phyloP scores from a whole-genome alignment of 2,888 invertebrate species.

The Drosophila peninsularis region DNA sequence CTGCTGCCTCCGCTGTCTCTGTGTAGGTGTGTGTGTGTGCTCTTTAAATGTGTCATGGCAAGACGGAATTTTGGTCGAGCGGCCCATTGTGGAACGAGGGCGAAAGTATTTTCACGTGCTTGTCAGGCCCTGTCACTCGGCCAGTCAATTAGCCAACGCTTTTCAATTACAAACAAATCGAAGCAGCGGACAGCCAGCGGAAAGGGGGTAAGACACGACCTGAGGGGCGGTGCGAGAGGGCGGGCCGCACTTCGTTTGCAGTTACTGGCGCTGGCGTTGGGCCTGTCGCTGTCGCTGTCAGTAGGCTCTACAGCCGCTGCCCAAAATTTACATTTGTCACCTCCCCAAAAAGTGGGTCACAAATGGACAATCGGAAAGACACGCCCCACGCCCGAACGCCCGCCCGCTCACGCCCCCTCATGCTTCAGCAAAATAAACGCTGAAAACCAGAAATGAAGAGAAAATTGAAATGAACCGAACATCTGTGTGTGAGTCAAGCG shows the following conservation, averaged over 20 bases:
- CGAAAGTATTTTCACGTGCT: slow-evolving; percentile 67
- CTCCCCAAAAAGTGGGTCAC: slow-evolving; percentile 60
- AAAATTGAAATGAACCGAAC: slow-evolving; percentile 10
- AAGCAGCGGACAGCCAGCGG: slow-evolving; percentile 33
- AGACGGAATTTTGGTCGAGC: slow-evolving; percentile 38
- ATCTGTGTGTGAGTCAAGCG: neutral
- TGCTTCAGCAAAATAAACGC: neutral
- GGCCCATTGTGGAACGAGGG: slow-evolving; percentile 38
- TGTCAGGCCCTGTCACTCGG: slow-evolving; percentile 71
- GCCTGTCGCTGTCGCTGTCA: neutral
- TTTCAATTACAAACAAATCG: slow-evolving; percentile 75
- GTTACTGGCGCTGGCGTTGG: neutral
- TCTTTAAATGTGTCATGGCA: slow-evolving; percentile 57
- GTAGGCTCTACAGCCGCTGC: slow-evolving; percentile 17
- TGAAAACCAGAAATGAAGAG: slow-evolving; percentile 5
- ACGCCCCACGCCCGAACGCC: neutral
- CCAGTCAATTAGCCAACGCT: slow-evolving; percentile 77
- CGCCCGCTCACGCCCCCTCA: neutral
- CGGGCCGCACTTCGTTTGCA: slow-evolving; percentile 18
- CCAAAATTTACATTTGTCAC: slow-evolving; percentile 71
- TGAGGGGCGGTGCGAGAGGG: neutral
- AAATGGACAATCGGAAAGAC: slow-evolving; percentile 51
- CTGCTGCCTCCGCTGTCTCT: slow-evolving; percentile 11
- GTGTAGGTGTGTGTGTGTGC: slow-evolving; percentile 10
- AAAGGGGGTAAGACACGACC: neutral